These are phyloP conservation scores for Leucoma salicis DNA, from an alignment of 2,888 invertebrate species.

Conservation along the genomic window DNA sequence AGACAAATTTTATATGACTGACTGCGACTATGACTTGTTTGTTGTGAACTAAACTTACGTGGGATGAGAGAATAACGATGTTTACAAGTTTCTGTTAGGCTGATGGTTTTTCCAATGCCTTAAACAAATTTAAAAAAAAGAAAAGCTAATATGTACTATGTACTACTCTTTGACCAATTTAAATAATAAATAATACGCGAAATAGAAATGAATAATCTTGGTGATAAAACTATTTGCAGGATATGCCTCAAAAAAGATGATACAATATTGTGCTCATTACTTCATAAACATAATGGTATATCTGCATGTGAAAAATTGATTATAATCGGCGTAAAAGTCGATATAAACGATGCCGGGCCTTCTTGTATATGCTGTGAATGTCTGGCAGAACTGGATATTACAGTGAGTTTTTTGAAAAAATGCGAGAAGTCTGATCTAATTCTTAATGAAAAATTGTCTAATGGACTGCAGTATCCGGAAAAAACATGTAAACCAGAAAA, in stretches of 20 bases:
- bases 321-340: constrained; percentile 41
- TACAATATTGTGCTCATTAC: constrained; percentile 42
- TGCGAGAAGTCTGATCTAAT: constrained; percentile 49
- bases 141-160: no score
- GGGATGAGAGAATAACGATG: no score
- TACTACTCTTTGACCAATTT: no score
- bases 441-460: constrained; percentile 20
- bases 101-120: no score
- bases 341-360: constrained; percentile 45
- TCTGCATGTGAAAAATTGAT: constrained; percentile 47
- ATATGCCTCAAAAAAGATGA: constrained; percentile 50
- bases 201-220: no score
- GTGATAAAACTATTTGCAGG: constrained; percentile 44
- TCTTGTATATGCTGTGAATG: constrained; percentile 53
- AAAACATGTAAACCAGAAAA: constrained; percentile 3
- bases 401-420: constrained; percentile 49
- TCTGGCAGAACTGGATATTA: constrained; percentile 47
- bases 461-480: neutral
- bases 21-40: no score
- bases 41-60: no score
- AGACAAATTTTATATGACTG: no score
- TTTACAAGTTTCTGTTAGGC: no score
- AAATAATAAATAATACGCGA: no score
- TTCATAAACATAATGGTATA: constrained; percentile 38
- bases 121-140: no score